phyloP scores from a whole-genome alignment of 2,888 invertebrate species.

The Drosophila ustulata region DNA sequence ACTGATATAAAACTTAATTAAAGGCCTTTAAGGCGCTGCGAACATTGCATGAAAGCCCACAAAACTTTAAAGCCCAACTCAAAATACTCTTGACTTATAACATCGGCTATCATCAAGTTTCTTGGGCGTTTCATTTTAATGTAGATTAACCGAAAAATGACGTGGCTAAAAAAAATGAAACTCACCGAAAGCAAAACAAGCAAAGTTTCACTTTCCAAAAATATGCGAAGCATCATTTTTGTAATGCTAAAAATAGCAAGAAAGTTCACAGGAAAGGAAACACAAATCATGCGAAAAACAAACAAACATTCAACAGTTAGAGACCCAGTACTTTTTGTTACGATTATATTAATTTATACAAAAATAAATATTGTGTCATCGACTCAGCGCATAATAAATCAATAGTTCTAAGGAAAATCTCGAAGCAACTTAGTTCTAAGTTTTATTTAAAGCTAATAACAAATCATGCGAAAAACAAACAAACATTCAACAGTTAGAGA shows the following conservation, averaged over 20 bases:
- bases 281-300: too few relatives aligned
- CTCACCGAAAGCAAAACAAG: not conserved
- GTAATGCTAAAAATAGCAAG: not conserved
- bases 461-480: too few relatives aligned
- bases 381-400: too few relatives aligned
- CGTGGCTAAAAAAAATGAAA: not conserved
- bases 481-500: too few relatives aligned
- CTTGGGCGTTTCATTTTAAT: not conserved
- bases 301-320: too few relatives aligned
- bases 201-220: not conserved
- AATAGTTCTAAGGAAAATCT: too few relatives aligned
- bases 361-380: too few relatives aligned
- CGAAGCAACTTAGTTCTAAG: too few relatives aligned
- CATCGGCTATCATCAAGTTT: too few relatives aligned
- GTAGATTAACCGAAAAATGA: slow-evolving; percentile 12
- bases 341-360: too few relatives aligned
- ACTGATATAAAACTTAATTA: slow-evolving; percentile 62
- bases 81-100: not conserved
- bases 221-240: not conserved
- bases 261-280: not conserved
- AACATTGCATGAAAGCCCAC: slow-evolving; percentile 15
- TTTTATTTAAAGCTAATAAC: too few relatives aligned
- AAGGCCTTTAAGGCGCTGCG: slow-evolving; percentile 31
- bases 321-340: too few relatives aligned
- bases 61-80: slow-evolving; percentile 23